Evolutionary conservation across 2,113 vertebrate species (phyloP), one percentile per base, ranked within the genome.

Genomic region (Amblyopsis rosae): DNA sequence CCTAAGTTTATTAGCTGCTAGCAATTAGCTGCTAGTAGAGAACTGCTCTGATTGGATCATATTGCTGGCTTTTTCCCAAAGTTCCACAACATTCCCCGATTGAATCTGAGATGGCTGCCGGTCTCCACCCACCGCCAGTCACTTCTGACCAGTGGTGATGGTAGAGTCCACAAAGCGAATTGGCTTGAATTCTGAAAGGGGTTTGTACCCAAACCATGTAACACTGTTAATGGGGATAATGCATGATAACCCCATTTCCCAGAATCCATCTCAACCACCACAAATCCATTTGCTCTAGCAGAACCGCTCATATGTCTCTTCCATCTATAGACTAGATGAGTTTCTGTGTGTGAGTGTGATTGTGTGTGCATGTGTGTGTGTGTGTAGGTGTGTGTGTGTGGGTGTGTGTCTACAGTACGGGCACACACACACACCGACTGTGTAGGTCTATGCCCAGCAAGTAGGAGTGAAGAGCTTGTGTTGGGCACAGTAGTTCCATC

Each of bases 401-500:
- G 2, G 26, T 26, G 26, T 10, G 3, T 46, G 3, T 12, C n/a
- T 19, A 35, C 11, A 26, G 26, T 41, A 33, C 12, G 58, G 33
- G 54, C 57, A 41, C 48, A 49, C 59, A 61, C 26, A 26, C 26
- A 26, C 26, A 26, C 26, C 54, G 55, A 53, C 33, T 58, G 51
- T 60, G 60, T 51, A 45, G 47, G 62, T 46, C 67, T 54, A 33
- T 54, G 84, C 79, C 68, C 70, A 79, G 79, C 81, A 69, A 85
- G 86, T 88, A 78, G 84, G 88, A 88, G 83, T 80, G 82, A 71
- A 87, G 89, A 89, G 35, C 7, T 5, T 41, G 88, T 89, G 87
- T 80, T 79, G 80, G 88, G 88, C 61, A 89, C 80, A 84, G 90
- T 76, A 86, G 80, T 86, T 80, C 85, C 87, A 92, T 92, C 92